A percentile compares a stretch with the other conserved stretches of the same genome.
Conservation (phyloP, 1,140 invertebrate species). For the Bombus balteatus region DNA sequence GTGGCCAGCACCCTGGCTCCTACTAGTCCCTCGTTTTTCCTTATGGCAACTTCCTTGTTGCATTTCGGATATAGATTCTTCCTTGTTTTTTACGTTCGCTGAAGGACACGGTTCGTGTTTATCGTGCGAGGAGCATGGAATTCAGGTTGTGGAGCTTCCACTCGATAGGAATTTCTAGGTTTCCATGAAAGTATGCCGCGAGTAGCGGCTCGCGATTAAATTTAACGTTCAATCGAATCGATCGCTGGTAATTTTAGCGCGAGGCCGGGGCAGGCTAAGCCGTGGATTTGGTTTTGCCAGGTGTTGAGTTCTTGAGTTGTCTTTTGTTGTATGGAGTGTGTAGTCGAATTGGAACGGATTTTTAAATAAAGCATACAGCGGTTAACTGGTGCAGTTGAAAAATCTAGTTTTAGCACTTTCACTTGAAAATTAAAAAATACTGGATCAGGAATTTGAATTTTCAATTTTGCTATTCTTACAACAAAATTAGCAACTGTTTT, state of each 20-base stretch:
- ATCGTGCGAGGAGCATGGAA: not conserved
- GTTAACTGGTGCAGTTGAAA: no score
- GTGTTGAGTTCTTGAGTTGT: not conserved
- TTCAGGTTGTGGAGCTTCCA: constrained; percentile 17
- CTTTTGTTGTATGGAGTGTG: not conserved
- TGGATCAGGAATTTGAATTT: no score
- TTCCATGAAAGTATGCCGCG: constrained; percentile 42
- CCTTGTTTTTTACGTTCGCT: not conserved
- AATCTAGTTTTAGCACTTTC: no score
- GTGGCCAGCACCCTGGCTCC: not conserved
- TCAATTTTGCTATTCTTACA: no score
- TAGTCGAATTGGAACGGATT: not conserved
- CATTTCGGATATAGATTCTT: not conserved
- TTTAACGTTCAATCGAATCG: constrained; percentile 42
- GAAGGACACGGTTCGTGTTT: no score
- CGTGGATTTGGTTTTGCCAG: constrained; percentile 3
- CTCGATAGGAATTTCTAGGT: constrained; percentile 45
- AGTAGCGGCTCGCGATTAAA: constrained; percentile 42
- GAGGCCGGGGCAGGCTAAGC: not conserved
- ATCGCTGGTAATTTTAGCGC: constrained; percentile 30
- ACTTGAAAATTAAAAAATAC: no score
- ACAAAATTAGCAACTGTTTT: no score
- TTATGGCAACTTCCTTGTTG: not conserved
- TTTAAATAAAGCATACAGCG: not conserved
- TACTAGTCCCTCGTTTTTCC: not conserved